Conservation (phyloP, 2,888 invertebrate genomes). For the Onthophagus sagittarius region DNA sequence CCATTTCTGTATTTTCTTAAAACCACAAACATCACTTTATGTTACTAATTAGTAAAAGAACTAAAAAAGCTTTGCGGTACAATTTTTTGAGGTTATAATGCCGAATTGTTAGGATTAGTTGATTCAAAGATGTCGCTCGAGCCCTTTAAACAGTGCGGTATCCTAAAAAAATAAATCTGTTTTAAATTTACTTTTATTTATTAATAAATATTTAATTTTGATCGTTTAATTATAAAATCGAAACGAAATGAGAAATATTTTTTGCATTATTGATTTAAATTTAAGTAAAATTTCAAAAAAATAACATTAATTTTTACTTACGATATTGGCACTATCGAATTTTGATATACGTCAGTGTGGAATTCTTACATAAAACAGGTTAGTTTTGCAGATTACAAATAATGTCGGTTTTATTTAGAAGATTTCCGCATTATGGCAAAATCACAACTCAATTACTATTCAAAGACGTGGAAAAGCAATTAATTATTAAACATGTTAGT, state of each 20-base stretch:
- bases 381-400: conserved; percentile 12
- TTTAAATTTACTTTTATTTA: no score
- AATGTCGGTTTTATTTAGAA: conserved; percentile 30
- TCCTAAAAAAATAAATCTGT: no score
- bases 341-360: neutral
- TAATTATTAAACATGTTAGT: conserved; percentile 7
- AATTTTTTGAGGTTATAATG: neutral
- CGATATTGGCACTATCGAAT: neutral
- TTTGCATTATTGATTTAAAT: no score
- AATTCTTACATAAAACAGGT: conserved; percentile 3
- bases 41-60: neutral
- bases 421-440: conserved; percentile 15
- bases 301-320: neutral
- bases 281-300: no score
- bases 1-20: neutral
- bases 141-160: no score
- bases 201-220: no score
- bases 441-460: conserved; percentile 15
- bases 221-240: no score
- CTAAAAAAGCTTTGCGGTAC: neutral
- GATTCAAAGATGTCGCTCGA: neutral
- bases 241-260: no score
- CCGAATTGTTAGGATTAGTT: neutral
- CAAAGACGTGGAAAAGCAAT: neutral
- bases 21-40: neutral